These are phyloP conservation scores for Zaprionus camerounensis DNA, from an alignment of 1,140 invertebrate genomes.

Conservation along the genomic window DNA sequence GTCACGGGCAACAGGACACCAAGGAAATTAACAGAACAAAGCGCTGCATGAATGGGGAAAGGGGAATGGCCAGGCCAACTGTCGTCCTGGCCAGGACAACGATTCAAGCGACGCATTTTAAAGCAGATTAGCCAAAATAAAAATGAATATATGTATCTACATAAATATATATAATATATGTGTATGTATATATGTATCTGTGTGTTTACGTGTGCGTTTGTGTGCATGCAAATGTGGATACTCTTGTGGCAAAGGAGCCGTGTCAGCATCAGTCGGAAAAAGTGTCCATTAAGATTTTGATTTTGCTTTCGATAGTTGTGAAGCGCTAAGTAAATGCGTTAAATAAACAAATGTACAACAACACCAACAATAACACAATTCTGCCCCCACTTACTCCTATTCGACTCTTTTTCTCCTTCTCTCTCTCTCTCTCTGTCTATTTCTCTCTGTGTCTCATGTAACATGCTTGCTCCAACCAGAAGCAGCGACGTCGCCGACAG, in stretches of 20 bases:
- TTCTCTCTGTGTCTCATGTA: constrained; percentile 45
- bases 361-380: constrained; percentile 31
- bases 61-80: constrained; percentile 21
- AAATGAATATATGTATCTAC: constrained; percentile 6
- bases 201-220: background rate
- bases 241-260: constrained; percentile 8
- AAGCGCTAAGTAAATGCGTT: constrained; percentile 69
- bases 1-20: constrained; percentile 76
- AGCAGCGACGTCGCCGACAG: constrained; percentile 33
- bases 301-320: constrained; percentile 75
- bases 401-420: constrained; percentile 4
- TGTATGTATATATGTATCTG: background rate
- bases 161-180: background rate
- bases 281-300: constrained; percentile 81
- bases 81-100: background rate
- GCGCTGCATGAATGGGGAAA: constrained; percentile 38
- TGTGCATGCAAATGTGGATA: constrained; percentile 2
- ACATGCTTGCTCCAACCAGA: constrained; percentile 68
- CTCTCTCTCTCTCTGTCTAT: constrained; percentile 6
- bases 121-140: constrained; percentile 46
- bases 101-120: constrained; percentile 34
- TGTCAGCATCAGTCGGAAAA: constrained; percentile 69
- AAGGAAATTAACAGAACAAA: constrained; percentile 77
- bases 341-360: constrained; percentile 61
- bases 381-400: constrained; percentile 24